A percentile compares a stretch with the other conserved stretches of the same genome.
Evolutionary conservation across 2,797 vertebrate genomes (phyloP).

Genomic region (Buceros bicornis): DNA sequence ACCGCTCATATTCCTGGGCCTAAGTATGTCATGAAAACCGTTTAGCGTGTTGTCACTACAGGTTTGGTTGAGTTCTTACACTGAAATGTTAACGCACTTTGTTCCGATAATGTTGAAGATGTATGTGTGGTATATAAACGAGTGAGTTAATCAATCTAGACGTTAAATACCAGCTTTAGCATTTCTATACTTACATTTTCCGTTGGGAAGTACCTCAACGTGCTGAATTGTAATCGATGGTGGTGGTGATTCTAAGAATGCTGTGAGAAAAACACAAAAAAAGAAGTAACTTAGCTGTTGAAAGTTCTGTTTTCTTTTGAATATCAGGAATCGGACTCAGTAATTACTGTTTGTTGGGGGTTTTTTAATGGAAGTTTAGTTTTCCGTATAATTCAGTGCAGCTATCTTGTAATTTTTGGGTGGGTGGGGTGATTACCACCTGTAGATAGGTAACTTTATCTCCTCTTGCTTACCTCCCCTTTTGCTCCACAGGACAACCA

Average conservation of each 20-base stretch:
- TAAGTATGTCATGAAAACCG: not conserved
- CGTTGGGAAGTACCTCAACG: not conserved
- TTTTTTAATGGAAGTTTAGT: not conserved
- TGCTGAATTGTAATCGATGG: not conserved
- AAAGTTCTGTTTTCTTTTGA: not conserved
- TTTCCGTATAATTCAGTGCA: not conserved
- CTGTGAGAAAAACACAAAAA: not conserved
- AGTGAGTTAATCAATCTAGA: not conserved
- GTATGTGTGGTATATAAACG: not conserved
- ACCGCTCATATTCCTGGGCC: not conserved
- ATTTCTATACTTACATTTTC: not conserved
- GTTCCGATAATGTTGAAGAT: slow-evolving; percentile 4
- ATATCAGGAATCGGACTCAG: not conserved
- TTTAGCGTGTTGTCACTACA: not conserved
- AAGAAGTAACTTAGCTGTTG: not conserved
- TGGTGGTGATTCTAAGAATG: not conserved
- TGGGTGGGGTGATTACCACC: not conserved
- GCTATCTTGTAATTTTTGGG: not conserved
- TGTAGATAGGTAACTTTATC: slow-evolving; percentile 39
- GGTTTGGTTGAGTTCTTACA: not conserved
- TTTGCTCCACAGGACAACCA: slow-evolving; percentile 53
- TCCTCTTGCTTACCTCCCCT: slow-evolving; percentile 57
- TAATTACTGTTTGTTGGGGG: not conserved
- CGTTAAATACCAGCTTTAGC: not conserved
- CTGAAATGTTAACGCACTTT: not conserved